These are phyloP conservation scores for Scolanthus callimorphus DNA, from an alignment of 92 coral and sea anemone genomes.

Conservation along the genomic window DNA sequence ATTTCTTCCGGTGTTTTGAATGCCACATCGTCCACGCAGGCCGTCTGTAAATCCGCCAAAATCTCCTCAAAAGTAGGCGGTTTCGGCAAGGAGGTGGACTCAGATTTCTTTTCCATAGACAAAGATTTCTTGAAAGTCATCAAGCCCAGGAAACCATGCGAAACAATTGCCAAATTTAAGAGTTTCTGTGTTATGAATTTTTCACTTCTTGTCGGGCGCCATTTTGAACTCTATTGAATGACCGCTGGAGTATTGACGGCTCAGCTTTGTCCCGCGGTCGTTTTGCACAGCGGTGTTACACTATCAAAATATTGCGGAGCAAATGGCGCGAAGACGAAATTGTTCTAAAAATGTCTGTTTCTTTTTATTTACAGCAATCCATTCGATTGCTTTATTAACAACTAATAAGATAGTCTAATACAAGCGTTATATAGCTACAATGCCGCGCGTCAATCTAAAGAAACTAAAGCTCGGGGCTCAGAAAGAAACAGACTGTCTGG, in stretches of 20 bases:
- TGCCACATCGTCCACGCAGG: not conserved
- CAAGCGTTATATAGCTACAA: not conserved
- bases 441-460: not conserved
- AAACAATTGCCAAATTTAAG: too few species aligned
- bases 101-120: not conserved
- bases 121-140: too few species aligned
- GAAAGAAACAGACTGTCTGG: not conserved
- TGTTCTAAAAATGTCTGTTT: not conserved
- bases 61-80: not conserved
- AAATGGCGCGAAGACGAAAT: not conserved
- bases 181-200: too few species aligned
- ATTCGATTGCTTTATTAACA: too few species aligned
- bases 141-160: too few species aligned
- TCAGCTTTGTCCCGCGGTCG: not conserved
- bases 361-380: too few species aligned
- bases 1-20: not conserved
- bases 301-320: not conserved
- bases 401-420: too few species aligned
- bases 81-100: not conserved
- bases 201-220: slow-evolving; percentile 25
- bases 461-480: not conserved
- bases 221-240: slow-evolving; percentile 5
- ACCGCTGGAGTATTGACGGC: slow-evolving; percentile 17
- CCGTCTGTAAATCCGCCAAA: not conserved
- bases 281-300: slow-evolving; percentile 8